phyloP scores from a whole-genome alignment of 1,140 invertebrate species.

The Schlechtendalia chinensis region DNA sequence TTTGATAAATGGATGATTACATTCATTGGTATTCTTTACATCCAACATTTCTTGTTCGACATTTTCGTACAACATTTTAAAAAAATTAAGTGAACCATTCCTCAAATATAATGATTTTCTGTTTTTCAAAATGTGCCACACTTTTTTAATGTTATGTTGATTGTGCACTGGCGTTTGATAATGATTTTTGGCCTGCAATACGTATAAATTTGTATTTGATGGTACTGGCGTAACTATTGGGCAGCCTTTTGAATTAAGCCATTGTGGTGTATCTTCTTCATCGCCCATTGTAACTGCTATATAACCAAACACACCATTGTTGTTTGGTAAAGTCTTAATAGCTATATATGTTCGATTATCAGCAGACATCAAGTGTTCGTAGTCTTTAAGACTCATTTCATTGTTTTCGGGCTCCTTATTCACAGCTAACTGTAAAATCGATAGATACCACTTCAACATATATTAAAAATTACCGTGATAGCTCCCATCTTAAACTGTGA shows the following conservation, averaged over 20 bases:
- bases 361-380: background rate
- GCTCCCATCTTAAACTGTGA: too few relatives aligned
- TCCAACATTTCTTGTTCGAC: constrained; percentile 15
- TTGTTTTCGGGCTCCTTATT: background rate
- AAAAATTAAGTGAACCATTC: constrained; percentile 1
- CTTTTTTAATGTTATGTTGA: background rate
- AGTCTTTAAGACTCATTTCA: background rate
- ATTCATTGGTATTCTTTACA: background rate
- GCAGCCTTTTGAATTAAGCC: background rate
- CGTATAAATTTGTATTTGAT: background rate
- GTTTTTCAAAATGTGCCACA: background rate
- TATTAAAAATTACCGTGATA: too few relatives aligned
- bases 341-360: constrained; percentile 31
- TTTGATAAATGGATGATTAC: background rate
- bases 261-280: background rate
- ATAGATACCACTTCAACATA: too few relatives aligned
- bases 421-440: background rate
- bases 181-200: background rate
- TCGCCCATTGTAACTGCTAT: constrained; percentile 21
- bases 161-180: background rate
- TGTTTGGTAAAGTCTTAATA: background rate
- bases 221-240: constrained; percentile 12
- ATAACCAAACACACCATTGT: constrained; percentile 20
- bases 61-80: background rate
- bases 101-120: background rate